Conservation (phyloP, 1,140 invertebrate species). For the Cotesia chilonis region DNA sequence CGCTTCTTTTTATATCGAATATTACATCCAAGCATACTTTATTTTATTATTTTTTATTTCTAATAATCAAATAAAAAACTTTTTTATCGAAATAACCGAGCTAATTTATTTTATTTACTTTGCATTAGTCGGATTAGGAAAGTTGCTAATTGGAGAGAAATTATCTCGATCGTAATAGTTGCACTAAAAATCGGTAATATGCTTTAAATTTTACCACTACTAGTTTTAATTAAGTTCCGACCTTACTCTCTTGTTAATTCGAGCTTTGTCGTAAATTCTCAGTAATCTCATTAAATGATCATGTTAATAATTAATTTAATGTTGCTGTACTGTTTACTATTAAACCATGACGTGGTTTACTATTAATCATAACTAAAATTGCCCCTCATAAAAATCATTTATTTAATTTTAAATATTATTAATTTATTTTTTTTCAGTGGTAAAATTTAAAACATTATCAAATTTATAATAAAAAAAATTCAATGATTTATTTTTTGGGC, state of each 20-base stretch:
- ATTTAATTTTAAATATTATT: neutral
- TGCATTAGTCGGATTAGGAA: neutral
- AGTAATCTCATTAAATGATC: too few species aligned
- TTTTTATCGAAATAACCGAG: neutral
- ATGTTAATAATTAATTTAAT: too few species aligned
- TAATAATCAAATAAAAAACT: neutral
- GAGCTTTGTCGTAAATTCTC: too few species aligned
- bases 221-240: too few species aligned
- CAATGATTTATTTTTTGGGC: neutral
- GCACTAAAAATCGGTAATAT: slow-evolving; percentile 9
- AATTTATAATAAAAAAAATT: neutral
- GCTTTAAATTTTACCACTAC: slow-evolving; percentile 1
- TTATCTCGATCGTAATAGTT: neutral
- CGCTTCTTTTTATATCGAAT: slow-evolving; percentile 26
- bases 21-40: neutral
- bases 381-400: too few species aligned
- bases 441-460: neutral
- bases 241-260: too few species aligned
- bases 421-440: neutral
- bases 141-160: neutral
- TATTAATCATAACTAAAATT: too few species aligned
- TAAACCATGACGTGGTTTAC: too few species aligned
- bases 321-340: too few species aligned
- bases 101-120: neutral
- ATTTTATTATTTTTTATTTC: neutral